Percentiles rank a stretch among this genome's conserved stretches.
phyloP scores from a whole-genome alignment of 1,140 invertebrate species.

The Gonioctena quinquepunctata region DNA sequence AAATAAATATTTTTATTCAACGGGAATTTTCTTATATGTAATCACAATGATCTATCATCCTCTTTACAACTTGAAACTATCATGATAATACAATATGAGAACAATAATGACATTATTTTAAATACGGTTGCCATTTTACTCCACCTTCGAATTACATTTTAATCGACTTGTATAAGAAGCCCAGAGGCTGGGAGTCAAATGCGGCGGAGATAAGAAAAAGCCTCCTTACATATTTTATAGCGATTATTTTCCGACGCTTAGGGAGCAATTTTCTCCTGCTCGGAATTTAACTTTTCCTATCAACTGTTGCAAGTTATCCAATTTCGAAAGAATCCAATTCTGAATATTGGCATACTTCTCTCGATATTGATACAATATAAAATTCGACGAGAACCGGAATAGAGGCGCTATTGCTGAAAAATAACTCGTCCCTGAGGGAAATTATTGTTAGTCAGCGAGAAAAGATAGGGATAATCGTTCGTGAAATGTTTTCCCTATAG shows the following conservation, averaged over 20 bases:
- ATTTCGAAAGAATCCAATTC: slow-evolving; percentile 53
- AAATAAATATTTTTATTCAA: too few relatives aligned
- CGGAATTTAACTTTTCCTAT: slow-evolving; percentile 43
- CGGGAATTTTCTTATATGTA: too few relatives aligned
- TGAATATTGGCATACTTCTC: slow-evolving; percentile 39
- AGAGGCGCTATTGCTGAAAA: not conserved
- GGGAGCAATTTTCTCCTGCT: slow-evolving; percentile 23
- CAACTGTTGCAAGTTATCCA: slow-evolving; percentile 49
- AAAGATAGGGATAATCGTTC: not conserved
- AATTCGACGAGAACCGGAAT: not conserved
- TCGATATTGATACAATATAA: slow-evolving; percentile 18
- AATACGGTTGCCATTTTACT: too few relatives aligned
- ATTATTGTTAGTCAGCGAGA: not conserved
- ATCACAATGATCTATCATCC: too few relatives aligned
- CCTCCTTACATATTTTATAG: not conserved
- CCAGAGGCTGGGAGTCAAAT: not conserved
- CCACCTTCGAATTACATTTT: not conserved
- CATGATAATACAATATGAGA: too few relatives aligned
- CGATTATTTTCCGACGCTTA: slow-evolving; percentile 14
- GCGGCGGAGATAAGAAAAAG: not conserved
- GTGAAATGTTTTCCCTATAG: not conserved
- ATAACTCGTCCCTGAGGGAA: not conserved
- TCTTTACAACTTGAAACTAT: too few relatives aligned
- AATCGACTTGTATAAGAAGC: not conserved
- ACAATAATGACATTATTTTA: too few relatives aligned